phyloP scores from a whole-genome alignment of 2,797 vertebrate genomes.

The Sparus aurata region DNA sequence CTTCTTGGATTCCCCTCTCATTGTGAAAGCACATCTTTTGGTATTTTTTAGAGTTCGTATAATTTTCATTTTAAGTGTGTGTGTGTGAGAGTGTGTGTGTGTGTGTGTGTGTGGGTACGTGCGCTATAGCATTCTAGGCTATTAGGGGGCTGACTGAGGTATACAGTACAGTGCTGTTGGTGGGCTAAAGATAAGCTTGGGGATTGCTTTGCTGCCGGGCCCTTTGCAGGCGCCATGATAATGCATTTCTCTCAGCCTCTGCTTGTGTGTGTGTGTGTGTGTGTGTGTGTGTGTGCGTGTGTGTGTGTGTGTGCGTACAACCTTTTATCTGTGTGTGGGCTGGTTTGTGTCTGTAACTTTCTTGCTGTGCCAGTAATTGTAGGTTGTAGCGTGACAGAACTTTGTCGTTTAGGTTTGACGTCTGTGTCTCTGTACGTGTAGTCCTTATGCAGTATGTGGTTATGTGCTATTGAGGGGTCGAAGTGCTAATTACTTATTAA shows the following conservation, averaged over 20 bases:
- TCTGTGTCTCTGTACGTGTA: background rate
- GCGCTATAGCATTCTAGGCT: slow-evolving; percentile 33
- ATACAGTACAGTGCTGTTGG: slow-evolving; percentile 47
- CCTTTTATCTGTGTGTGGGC: background rate
- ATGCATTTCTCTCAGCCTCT: slow-evolving; percentile 62
- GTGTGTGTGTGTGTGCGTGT: slow-evolving; percentile 19
- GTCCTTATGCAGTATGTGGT: background rate
- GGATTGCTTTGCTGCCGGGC: slow-evolving; percentile 62
- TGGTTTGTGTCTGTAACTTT: slow-evolving; percentile 10
- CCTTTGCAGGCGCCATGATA: slow-evolving; percentile 68
- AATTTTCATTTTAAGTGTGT: background rate
- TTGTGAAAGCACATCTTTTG: slow-evolving; percentile 6
- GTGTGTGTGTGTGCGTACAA: background rate
- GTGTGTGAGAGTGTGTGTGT: slow-evolving; percentile 21
- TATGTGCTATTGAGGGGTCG: background rate
- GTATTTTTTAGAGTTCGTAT: slow-evolving; percentile 30
- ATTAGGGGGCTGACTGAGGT: slow-evolving; percentile 64
- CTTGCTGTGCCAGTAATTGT: slow-evolving; percentile 8
- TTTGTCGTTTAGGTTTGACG: background rate
- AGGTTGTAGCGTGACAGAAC: slow-evolving; percentile 6
- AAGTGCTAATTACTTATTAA: background rate
- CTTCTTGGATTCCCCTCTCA: slow-evolving; percentile 1
- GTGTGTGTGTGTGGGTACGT: slow-evolving; percentile 16
- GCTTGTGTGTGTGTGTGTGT: slow-evolving; percentile 14
- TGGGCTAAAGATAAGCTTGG: slow-evolving; percentile 75